A percentile compares a stretch with the other conserved stretches of the same genome.
phyloP scores from a whole-genome alignment of 1,140 invertebrate genomes.

The Cyrtorhinus lividipennis region DNA sequence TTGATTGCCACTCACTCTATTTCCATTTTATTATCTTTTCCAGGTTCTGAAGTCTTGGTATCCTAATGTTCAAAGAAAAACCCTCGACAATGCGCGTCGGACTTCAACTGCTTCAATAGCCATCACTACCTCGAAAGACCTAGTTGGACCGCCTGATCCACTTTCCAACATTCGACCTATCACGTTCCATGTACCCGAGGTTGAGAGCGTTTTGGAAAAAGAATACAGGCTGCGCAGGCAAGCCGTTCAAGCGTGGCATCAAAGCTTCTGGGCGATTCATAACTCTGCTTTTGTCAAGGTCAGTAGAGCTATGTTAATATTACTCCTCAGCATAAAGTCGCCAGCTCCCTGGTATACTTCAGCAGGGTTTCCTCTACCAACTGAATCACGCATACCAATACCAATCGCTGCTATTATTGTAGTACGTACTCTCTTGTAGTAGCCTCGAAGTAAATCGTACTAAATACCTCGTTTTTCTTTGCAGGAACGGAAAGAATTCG shows the following conservation, averaged over 20 bases:
- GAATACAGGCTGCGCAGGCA: slow-evolving; percentile 44
- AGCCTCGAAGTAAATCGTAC: too few relatives aligned
- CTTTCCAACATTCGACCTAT: slow-evolving; percentile 60
- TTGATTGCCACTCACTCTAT: too few relatives aligned
- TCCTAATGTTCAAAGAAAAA: background rate
- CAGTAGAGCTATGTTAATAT: slow-evolving; percentile 22
- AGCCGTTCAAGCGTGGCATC: slow-evolving; percentile 62
- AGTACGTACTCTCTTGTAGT: too few relatives aligned
- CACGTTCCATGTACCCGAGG: slow-evolving; percentile 41
- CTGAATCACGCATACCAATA: background rate
- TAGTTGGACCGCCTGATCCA: slow-evolving; percentile 63
- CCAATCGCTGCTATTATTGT: background rate
- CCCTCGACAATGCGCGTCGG: background rate
- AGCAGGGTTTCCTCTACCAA: slow-evolving; percentile 1
- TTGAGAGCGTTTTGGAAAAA: slow-evolving; percentile 50
- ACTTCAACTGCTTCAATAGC: background rate
- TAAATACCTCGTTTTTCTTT: too few relatives aligned
- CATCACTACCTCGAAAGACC: slow-evolving; percentile 24
- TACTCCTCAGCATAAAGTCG: background rate
- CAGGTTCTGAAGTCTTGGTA: background rate
- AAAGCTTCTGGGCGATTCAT: slow-evolving; percentile 62
- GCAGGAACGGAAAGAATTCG: slow-evolving; percentile 49
- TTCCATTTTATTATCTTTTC: background rate
- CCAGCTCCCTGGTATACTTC: background rate
- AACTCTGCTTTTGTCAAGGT: slow-evolving; percentile 53